Conservation (phyloP, 2,888 invertebrate genomes). For the Nesidiocoris tenuis region DNA sequence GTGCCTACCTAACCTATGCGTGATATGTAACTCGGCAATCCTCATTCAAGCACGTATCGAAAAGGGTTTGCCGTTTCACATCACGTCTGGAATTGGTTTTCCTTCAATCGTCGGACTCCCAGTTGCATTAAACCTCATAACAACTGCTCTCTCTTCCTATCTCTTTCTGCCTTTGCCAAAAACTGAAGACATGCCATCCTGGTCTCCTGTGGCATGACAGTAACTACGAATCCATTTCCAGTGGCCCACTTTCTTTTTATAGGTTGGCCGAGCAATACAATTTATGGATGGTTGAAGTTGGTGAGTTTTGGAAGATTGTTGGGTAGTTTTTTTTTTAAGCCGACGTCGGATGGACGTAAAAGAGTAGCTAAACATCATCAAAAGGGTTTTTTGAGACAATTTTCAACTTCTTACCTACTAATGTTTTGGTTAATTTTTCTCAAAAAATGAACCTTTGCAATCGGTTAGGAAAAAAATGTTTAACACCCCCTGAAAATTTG, state of each 20-base stretch:
- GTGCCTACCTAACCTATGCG: conserved; percentile 9
- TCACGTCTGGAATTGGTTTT: conserved; percentile 39
- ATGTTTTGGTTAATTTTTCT: too few relatives aligned
- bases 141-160: conserved; percentile 19
- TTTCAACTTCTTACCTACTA: too few relatives aligned
- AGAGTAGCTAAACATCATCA: too few relatives aligned
- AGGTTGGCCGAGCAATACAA: not conserved
- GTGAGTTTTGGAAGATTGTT: too few relatives aligned
- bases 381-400: too few relatives aligned
- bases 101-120: conserved; percentile 40
- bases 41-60: conserved; percentile 32
- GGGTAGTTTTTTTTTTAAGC: too few relatives aligned
- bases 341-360: too few relatives aligned
- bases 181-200: not conserved
- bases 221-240: not conserved
- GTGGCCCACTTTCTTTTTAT: not conserved
- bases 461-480: too few relatives aligned
- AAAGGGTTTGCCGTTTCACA: conserved; percentile 29
- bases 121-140: conserved; percentile 35
- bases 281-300: too few relatives aligned
- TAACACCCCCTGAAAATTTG: too few relatives aligned
- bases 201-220: not conserved
- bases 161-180: not conserved
- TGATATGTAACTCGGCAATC: conserved; percentile 38
- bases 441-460: too few relatives aligned